A percentile compares a stretch with the other conserved stretches of the same genome.
These are phyloP conservation scores for Hippolais icterina DNA, from an alignment of 2,113 vertebrate genomes.

Conservation along the genomic window DNA sequence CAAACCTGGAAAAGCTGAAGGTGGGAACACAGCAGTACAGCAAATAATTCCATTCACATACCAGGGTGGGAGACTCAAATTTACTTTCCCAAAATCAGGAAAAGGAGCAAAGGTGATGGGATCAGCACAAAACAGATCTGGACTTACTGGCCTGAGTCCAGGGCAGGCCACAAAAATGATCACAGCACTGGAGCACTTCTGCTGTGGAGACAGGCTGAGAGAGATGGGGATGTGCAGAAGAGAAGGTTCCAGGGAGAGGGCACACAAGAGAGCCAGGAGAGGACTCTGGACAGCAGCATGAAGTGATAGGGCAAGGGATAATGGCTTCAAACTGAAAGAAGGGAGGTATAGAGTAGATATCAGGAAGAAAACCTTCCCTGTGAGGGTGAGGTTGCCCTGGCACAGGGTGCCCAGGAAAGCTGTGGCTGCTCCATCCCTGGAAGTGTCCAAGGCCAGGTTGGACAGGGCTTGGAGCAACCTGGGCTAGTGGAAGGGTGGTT, in stretches of 20 bases:
- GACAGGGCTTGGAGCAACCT: neutral
- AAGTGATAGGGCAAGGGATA: neutral
- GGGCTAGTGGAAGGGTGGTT: neutral
- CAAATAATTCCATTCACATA: neutral
- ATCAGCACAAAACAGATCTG: neutral
- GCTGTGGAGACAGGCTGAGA: neutral
- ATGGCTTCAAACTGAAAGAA: neutral
- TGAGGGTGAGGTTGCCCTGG: neutral
- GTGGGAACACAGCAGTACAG: neutral
- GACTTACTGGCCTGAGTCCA: neutral
- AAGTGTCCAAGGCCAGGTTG: fast-evolving
- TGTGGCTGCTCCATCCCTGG: neutral
- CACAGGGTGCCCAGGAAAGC: neutral
- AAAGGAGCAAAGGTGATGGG: neutral
- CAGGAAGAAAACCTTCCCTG: neutral
- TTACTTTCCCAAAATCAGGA: no score
- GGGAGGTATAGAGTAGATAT: neutral
- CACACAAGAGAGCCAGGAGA: neutral
- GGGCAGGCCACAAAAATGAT: neutral
- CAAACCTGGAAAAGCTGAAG: neutral
- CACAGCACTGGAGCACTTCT: neutral
- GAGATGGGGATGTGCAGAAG: neutral
- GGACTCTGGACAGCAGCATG: neutral
- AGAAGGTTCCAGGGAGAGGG: neutral
- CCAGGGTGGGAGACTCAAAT: fast-evolving